phyloP scores from a whole-genome alignment of 2,888 invertebrate genomes.

The Aphidius colemani region DNA sequence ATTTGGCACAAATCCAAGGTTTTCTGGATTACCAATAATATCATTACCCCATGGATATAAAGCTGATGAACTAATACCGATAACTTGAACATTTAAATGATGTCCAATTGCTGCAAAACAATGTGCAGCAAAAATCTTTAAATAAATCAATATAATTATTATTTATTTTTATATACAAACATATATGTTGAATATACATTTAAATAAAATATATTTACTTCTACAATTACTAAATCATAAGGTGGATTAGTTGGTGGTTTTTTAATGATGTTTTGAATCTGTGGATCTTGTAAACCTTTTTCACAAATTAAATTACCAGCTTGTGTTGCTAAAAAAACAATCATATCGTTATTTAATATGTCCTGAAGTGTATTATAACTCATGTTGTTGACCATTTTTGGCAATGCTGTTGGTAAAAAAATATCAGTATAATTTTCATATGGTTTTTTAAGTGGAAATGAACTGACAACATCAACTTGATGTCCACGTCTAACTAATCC shows the following conservation, averaged over 20 bases:
- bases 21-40: constrained; percentile 46
- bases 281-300: constrained; percentile 34
- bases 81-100: constrained; percentile 43
- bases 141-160: not conserved
- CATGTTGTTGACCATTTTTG: constrained; percentile 43
- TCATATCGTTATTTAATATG: not conserved
- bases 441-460: constrained; percentile 52
- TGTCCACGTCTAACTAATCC: constrained; percentile 61
- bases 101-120: constrained; percentile 47
- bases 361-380: constrained; percentile 33
- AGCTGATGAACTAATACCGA: constrained; percentile 42
- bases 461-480: constrained; percentile 57
- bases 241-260: constrained; percentile 48
- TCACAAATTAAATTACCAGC: constrained; percentile 41
- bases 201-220: constrained; percentile 35
- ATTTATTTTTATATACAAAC: too few species aligned
- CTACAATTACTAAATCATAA: constrained; percentile 46
- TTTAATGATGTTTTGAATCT: constrained; percentile 36
- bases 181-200: too few species aligned
- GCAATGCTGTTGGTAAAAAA: constrained; percentile 27
- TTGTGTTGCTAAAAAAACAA: constrained; percentile 19
- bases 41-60: constrained; percentile 47
- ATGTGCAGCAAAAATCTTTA: constrained; percentile 45
- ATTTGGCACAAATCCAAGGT: constrained; percentile 42
- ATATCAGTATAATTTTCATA: constrained; percentile 57